Percentiles rank a stretch among this genome's conserved stretches.
phyloP scores from a whole-genome alignment of 2,888 invertebrate genomes.

The Athrips mouffetella region DNA sequence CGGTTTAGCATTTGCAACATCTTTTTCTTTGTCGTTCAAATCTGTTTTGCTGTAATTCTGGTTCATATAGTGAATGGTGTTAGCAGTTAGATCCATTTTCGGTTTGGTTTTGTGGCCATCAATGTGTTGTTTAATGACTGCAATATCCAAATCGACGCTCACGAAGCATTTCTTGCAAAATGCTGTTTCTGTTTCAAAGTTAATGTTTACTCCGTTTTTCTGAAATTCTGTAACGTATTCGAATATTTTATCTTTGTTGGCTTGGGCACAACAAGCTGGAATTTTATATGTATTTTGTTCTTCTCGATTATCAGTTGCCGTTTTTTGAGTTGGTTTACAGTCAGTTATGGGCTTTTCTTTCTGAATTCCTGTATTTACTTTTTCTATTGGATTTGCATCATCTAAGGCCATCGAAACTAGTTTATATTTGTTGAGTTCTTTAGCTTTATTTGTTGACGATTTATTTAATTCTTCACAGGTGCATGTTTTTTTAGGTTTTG shows the following conservation, averaged over 20 bases:
- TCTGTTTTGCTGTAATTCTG: not conserved
- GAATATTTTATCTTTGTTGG: conserved; percentile 26
- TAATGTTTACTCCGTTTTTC: conserved; percentile 31
- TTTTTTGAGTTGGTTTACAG: not conserved
- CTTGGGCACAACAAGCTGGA: no score
- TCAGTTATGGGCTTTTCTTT: not conserved
- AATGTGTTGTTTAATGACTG: conserved; percentile 8
- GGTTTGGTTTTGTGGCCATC: conserved; percentile 12
- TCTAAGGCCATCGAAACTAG: no score
- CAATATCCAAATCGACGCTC: conserved; percentile 23
- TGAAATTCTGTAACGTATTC: conserved; percentile 26
- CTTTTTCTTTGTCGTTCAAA: not conserved
- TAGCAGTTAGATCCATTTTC: conserved; percentile 10
- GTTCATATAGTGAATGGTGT: not conserved
- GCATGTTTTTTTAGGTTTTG: no score
- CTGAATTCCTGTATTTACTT: not conserved
- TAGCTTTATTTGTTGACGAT: no score
- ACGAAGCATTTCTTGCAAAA: conserved; percentile 30
- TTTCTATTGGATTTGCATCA: not conserved
- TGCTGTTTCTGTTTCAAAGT: conserved; percentile 31
- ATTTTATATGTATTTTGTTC: not conserved
- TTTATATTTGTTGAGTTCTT: no score
- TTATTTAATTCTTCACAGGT: no score
- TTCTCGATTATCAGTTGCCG: not conserved
- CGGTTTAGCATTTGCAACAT: not conserved